These are phyloP conservation scores for Grammomys surdaster DNA, from an alignment of 2,113 vertebrate species.

Conservation along the genomic window DNA sequence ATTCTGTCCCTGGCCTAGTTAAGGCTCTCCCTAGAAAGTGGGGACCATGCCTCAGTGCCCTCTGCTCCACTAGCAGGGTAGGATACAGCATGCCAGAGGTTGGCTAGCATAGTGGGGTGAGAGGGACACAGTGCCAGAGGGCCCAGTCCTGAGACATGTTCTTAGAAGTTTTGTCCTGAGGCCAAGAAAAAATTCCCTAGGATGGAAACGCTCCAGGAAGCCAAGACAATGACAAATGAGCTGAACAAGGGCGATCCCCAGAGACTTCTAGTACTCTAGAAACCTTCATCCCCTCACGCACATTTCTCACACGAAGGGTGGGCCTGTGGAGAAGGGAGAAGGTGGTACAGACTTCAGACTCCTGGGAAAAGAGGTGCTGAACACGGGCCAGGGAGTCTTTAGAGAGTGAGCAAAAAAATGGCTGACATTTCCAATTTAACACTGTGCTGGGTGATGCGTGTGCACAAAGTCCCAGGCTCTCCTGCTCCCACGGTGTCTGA, in stretches of 20 bases:
- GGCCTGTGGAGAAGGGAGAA: neutral
- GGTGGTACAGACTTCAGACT: neutral
- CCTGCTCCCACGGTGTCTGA: neutral
- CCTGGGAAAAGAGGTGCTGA: neutral
- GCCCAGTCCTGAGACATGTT: constrained; percentile 73
- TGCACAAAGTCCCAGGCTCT: neutral
- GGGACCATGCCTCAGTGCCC: neutral
- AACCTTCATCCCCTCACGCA: neutral
- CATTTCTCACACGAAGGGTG: neutral
- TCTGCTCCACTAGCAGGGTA: neutral
- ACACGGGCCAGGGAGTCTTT: neutral
- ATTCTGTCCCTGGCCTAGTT: neutral
- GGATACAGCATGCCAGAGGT: constrained; percentile 42
- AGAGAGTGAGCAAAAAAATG: neutral
- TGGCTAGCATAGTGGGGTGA: constrained; percentile 44
- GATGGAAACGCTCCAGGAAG: constrained; percentile 79
- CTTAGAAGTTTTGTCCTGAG: constrained; percentile 81
- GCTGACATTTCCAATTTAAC: neutral
- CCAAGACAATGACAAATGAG: constrained; percentile 78
- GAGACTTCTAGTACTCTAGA: constrained; percentile 59
- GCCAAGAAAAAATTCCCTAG: constrained; percentile 81
- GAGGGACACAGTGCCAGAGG: constrained; percentile 65
- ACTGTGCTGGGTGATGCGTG: neutral
- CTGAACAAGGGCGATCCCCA: constrained; percentile 65
- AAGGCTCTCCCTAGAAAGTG: neutral